Percentiles rank a stretch among this genome's conserved stretches.
phyloP scores from a whole-genome alignment of 2,888 invertebrate genomes.

The Spilarctia lutea region DNA sequence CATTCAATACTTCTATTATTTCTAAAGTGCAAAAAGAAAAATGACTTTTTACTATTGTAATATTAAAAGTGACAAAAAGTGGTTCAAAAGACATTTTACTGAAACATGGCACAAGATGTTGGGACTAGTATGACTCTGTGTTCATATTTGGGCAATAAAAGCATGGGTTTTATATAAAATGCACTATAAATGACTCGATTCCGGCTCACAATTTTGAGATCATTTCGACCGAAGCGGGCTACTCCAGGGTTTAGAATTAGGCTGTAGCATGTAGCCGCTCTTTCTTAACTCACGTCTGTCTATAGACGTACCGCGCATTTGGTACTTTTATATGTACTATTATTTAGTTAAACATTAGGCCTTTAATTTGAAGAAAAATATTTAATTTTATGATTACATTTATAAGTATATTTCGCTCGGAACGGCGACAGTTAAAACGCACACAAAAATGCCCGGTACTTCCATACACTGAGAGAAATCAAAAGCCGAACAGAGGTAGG shows the following conservation, averaged over 20 bases:
- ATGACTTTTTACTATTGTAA: background rate
- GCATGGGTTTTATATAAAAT: constrained; percentile 63
- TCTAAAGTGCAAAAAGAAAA: background rate
- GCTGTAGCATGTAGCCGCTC: constrained; percentile 37
- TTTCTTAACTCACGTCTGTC: constrained; percentile 33
- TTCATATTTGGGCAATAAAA: constrained; percentile 59
- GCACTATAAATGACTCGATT: constrained; percentile 76
- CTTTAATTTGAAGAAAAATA: constrained; percentile 42
- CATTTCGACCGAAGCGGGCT: constrained; percentile 72
- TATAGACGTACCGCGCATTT: constrained; percentile 70
- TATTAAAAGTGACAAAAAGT: constrained; percentile 3
- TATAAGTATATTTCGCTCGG: constrained; percentile 30
- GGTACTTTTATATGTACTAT: constrained; percentile 53
- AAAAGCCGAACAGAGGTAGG: constrained; percentile 58
- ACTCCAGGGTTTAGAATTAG: constrained; percentile 43
- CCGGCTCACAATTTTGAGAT: constrained; percentile 82
- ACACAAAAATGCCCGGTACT: constrained; percentile 72
- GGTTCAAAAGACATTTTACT: background rate
- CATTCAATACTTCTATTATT: constrained; percentile 6
- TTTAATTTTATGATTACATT: constrained; percentile 41
- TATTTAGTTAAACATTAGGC: constrained; percentile 58
- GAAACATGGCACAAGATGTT: constrained; percentile 67
- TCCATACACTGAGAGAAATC: constrained; percentile 55
- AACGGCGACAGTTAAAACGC: constrained; percentile 33
- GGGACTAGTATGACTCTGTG: constrained; percentile 62